These are phyloP conservation scores for Urocolius indicus DNA, from an alignment of 2,113 vertebrate species.

Conservation along the genomic window DNA sequence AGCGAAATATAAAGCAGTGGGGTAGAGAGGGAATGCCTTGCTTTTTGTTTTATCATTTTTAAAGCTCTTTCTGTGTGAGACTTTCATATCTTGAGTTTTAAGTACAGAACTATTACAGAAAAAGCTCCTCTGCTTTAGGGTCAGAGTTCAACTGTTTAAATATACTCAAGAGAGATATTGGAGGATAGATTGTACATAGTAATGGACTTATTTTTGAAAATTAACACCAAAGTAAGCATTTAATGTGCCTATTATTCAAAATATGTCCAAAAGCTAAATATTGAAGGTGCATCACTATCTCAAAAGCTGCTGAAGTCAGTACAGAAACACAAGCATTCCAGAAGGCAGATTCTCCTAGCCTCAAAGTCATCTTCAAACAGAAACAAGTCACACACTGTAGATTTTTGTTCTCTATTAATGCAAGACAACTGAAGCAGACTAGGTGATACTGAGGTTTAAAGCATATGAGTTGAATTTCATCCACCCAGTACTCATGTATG, in stretches of 20 bases:
- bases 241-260: background rate
- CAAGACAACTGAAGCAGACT: background rate
- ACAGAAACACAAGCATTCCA: background rate
- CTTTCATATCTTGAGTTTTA: background rate
- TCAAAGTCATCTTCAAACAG: background rate
- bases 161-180: background rate
- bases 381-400: background rate
- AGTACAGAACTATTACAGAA: background rate
- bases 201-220: background rate
- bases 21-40: accelerated
- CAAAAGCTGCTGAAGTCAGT: background rate
- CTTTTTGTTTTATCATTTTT: background rate
- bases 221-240: background rate
- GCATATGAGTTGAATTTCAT: background rate
- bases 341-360: background rate
- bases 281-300: background rate
- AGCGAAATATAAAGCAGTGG: background rate
- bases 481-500: background rate
- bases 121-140: background rate
- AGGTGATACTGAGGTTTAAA: background rate
- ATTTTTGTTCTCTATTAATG: background rate
- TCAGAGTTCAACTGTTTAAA: background rate
- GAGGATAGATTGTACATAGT: background rate
- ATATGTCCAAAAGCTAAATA: background rate
- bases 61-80: background rate